phyloP scores from a whole-genome alignment of 2,888 invertebrate species.

The Aphodius granarius region DNA sequence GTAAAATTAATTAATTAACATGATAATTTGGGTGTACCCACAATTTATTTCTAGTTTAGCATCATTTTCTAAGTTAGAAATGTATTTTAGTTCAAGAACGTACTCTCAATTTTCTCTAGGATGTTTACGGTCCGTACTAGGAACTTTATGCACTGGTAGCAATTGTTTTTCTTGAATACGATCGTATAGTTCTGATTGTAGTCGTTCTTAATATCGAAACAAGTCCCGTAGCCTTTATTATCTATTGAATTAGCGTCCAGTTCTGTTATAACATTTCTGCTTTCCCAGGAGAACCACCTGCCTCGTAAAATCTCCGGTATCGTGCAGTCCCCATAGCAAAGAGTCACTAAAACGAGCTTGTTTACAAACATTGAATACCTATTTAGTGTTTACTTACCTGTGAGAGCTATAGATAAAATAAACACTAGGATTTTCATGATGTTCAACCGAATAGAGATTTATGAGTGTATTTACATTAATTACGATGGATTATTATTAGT shows the following conservation, averaged over 20 bases:
- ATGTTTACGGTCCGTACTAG: constrained; percentile 86
- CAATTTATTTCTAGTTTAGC: no score
- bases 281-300: constrained; percentile 91
- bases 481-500: background rate
- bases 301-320: constrained; percentile 81
- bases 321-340: constrained; percentile 57
- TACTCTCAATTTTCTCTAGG: constrained; percentile 85
- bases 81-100: constrained; percentile 41
- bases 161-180: constrained; percentile 70
- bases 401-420: background rate
- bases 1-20: constrained; percentile 18
- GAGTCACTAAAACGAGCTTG: constrained; percentile 17
- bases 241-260: constrained; percentile 82
- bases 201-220: constrained; percentile 73
- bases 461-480: background rate
- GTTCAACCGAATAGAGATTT: background rate
- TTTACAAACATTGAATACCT: background rate
- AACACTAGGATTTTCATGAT: background rate
- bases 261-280: constrained; percentile 82
- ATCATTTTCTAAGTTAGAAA: no score
- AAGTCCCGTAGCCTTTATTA: constrained; percentile 70
- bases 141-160: constrained; percentile 84
- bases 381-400: background rate
- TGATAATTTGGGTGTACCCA: background rate
- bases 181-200: constrained; percentile 83